A percentile compares a stretch with the other conserved stretches of the same genome.
Evolutionary conservation across 2,797 vertebrate species (phyloP).

Genomic region (Macropodus opercularis): DNA sequence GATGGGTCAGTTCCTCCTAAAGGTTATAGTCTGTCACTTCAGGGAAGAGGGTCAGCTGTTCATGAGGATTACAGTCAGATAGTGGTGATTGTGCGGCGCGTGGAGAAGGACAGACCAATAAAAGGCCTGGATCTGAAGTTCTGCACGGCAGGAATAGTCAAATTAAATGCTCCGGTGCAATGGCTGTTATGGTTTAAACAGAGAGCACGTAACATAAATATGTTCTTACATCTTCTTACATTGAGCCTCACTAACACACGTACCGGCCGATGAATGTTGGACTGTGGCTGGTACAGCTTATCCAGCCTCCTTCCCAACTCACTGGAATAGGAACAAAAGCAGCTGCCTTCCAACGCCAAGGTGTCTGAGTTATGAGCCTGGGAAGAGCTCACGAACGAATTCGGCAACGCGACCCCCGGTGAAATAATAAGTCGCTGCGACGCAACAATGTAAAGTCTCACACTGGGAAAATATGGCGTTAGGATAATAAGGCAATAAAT

Average conservation of each 20-base stretch:
- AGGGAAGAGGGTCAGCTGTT: slow-evolving; percentile 60
- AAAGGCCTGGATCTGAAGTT: not conserved
- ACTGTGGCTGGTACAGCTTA: slow-evolving; percentile 23
- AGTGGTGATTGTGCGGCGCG: slow-evolving; percentile 26
- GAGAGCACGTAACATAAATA: slow-evolving; percentile 15
- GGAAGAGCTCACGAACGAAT: slow-evolving; percentile 47
- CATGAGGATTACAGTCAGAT: slow-evolving; percentile 44
- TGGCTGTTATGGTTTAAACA: not conserved
- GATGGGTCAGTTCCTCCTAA: slow-evolving; percentile 68
- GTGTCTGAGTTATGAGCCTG: slow-evolving; percentile 40
- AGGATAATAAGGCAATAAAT: slow-evolving; percentile 72
- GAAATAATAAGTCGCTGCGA: slow-evolving; percentile 55
- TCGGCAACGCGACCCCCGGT: slow-evolving; percentile 47
- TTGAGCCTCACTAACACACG: slow-evolving; percentile 43
- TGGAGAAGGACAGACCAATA: slow-evolving; percentile 5
- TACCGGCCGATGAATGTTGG: slow-evolving; percentile 27
- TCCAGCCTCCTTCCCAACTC: slow-evolving; percentile 12
- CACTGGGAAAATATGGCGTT: slow-evolving; percentile 53
- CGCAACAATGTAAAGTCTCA: slow-evolving; percentile 52
- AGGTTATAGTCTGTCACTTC: slow-evolving; percentile 72
- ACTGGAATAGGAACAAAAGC: slow-evolving; percentile 42
- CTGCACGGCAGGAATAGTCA: not conserved
- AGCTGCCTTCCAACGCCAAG: slow-evolving; percentile 26
- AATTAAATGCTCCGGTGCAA: not conserved
- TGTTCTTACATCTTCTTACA: too few species aligned